phyloP scores from a whole-genome alignment of 2,797 vertebrate species.

The Scyliorhinus canicula region DNA sequence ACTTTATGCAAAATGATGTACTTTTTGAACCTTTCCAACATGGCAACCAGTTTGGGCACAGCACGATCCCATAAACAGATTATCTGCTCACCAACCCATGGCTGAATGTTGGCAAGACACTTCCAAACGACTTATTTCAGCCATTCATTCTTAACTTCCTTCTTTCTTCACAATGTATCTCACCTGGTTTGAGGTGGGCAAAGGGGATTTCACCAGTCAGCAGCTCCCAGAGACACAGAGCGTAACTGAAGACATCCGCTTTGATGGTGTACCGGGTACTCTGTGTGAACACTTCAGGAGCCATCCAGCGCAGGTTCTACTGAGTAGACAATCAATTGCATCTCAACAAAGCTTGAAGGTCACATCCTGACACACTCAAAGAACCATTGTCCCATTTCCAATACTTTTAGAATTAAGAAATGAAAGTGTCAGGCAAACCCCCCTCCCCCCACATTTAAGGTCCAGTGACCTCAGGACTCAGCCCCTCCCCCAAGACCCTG shows the following conservation, averaged over 20 bases:
- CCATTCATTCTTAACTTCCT: not conserved
- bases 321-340: rapidly evolving
- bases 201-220: slow-evolving; percentile 91
- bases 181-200: slow-evolving; percentile 90
- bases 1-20: not conserved
- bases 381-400: not conserved
- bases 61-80: not conserved
- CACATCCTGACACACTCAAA: not conserved
- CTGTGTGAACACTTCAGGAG: slow-evolving; percentile 89
- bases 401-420: not conserved
- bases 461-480: too few species aligned
- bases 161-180: slow-evolving; percentile 27
- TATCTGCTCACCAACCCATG: not conserved
- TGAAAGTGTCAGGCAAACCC: too few species aligned
- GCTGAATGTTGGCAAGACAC: not conserved
- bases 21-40: not conserved
- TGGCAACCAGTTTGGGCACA: not conserved
- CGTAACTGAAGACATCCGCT: slow-evolving; percentile 90
- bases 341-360: not conserved
- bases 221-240: slow-evolving; percentile 91
- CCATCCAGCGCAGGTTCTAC: slow-evolving; percentile 95
- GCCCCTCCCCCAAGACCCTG: too few species aligned
- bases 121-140: not conserved
- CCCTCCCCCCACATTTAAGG: too few species aligned
- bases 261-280: slow-evolving; percentile 89